Evolutionary conservation across 1,140 invertebrate genomes (phyloP).

Genomic region (Pollicipes pollicipes): DNA sequence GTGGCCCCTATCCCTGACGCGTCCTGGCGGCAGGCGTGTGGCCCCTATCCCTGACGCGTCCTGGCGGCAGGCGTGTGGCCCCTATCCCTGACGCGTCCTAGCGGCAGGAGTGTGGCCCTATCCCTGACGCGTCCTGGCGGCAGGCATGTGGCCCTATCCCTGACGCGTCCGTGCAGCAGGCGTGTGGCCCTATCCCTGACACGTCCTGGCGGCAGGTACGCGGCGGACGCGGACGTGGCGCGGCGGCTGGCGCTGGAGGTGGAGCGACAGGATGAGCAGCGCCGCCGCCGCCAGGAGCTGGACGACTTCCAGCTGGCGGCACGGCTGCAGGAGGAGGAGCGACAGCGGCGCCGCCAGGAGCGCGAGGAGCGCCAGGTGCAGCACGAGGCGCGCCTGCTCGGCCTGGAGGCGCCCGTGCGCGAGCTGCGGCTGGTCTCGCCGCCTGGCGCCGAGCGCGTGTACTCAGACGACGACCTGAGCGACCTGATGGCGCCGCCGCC

Average conservation of each 20-base stretch:
- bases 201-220: conserved; percentile 11
- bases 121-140: no score
- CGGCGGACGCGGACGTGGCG: conserved; percentile 40
- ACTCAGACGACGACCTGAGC: neutral
- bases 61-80: no score
- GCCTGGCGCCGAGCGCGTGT: neutral
- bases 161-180: no score
- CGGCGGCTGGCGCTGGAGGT: conserved; percentile 44
- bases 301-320: conserved; percentile 82
- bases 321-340: conserved; percentile 67
- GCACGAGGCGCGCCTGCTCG: neutral
- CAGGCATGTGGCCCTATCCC: no score
- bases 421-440: neutral
- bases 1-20: no score
- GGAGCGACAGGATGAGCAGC: conserved; percentile 37
- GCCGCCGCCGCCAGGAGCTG: conserved; percentile 47
- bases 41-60: no score
- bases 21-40: no score
- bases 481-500: conserved; percentile 20
- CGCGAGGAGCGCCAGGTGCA: conserved; percentile 33
- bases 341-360: conserved; percentile 51
- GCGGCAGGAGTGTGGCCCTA: no score
- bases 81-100: no score
- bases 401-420: conserved; percentile 3
- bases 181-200: no score